Conservation (phyloP, 2,888 invertebrate genomes). For the Limenitis camilla region DNA sequence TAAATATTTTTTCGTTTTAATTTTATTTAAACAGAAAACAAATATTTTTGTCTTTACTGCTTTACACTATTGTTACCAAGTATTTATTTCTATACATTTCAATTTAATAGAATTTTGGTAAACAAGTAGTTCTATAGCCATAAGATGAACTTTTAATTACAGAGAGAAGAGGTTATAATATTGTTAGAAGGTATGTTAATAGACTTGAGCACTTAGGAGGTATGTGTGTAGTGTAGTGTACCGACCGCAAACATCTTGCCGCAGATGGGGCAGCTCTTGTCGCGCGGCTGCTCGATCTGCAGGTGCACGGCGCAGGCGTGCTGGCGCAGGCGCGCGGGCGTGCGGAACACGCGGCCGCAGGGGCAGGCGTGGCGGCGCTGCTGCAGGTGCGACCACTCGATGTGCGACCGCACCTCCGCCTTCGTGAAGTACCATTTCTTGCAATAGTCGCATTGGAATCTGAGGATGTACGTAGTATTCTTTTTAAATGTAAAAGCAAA, state of each 20-base stretch:
- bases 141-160: no score
- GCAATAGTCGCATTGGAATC: constrained; percentile 46
- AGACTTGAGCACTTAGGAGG: no score
- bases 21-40: no score
- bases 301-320: constrained; percentile 31
- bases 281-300: constrained; percentile 25
- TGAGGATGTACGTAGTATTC: constrained; percentile 12
- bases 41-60: no score
- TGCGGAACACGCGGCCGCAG: constrained; percentile 43
- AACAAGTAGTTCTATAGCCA: no score
- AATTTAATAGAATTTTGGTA: no score
- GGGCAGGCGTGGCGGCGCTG: constrained; percentile 34
- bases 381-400: constrained; percentile 40
- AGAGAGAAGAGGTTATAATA: no score
- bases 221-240: background rate
- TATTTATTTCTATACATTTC: no score
- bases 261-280: constrained; percentile 33
- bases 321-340: constrained; percentile 33
- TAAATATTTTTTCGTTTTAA: no score
- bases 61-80: no score
- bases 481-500: no score
- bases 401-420: constrained; percentile 45
- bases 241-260: constrained; percentile 39
- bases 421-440: constrained; percentile 40
- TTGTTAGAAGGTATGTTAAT: no score